Evolutionary conservation across 1,140 invertebrate species (phyloP).

Genomic region (Drosophila burlai): DNA sequence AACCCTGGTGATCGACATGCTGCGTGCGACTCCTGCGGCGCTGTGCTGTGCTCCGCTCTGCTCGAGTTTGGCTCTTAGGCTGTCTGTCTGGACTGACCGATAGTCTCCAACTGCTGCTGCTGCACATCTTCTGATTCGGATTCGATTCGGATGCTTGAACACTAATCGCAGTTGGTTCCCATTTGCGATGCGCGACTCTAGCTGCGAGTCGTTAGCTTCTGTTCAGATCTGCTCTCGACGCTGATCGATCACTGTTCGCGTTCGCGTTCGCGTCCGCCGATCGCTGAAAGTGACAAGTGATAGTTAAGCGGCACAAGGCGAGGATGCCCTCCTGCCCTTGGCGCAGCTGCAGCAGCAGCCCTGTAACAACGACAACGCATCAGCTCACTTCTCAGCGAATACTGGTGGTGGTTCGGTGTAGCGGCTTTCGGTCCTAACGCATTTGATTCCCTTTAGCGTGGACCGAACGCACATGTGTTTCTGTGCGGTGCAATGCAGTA

Average conservation of each 20-base stretch:
- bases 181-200: conserved; percentile 66
- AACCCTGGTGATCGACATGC: conserved; percentile 31
- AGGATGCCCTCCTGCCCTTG: conserved; percentile 46
- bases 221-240: conserved; percentile 36
- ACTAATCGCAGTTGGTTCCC: conserved; percentile 76
- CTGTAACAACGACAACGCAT: conserved; percentile 81
- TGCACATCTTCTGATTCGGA: conserved; percentile 39
- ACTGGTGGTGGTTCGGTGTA: conserved; percentile 79
- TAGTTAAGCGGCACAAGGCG: conserved; percentile 47
- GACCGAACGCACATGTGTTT: conserved; percentile 77
- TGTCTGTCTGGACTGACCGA: conserved; percentile 23
- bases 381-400: conserved; percentile 71
- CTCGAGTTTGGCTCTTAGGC: conserved; percentile 2
- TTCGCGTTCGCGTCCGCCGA: conserved; percentile 20
- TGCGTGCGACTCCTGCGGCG: conserved; percentile 17
- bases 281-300: conserved; percentile 40
- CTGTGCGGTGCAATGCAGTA: conserved; percentile 80
- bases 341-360: conserved; percentile 79
- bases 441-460: conserved; percentile 82
- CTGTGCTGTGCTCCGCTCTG: conserved; percentile 3
- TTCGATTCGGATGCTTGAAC: conserved; percentile 61
- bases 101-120: conserved; percentile 33
- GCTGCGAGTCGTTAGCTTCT: conserved; percentile 44
- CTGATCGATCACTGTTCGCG: conserved; percentile 27
- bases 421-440: conserved; percentile 81